Base-by-base conservation (phyloP, 2,888 invertebrate species). In the Scaptomyza polygonia region DNA sequence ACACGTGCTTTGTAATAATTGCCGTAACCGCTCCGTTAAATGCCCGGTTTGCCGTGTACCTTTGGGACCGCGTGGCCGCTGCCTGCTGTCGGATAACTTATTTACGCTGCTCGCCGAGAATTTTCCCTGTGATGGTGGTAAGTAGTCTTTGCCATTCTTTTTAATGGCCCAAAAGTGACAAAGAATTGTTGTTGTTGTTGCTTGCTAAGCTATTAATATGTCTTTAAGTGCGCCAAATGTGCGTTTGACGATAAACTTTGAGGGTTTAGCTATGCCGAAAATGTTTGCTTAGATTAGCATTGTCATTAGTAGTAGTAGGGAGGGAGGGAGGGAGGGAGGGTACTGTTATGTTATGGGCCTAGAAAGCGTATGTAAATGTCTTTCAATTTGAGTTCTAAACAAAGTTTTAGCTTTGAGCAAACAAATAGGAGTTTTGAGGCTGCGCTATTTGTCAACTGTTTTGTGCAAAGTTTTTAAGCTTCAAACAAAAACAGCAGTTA, bases 31-130 rank as follows among this genome's bases (percentile, higher is more conserved):
- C 64, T 91, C 92, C 27, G 90, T 91, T 52, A 91, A 91, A 75
- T 93, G 92, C 85, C 92, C 92, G 54, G 91, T 92, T 62, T 93
- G 92, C 79, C 91, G 92, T 45, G 92, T 92, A 67, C 89, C 91
- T 43, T 75, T 92, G 79, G 92, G 92, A 58, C 91, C 92, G 44
- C 86, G 92, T 57, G 92, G 92, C 61, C 90, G 92, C 71, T 92
- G 92, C 79, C 88, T 93, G 57, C 88, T 92, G 59, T 92, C 92
- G 67, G 92, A 93, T 88, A 92, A 92, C 89, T 89, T 92, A 82
- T 92, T 91, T 83, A 90, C 89, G 72, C 84, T 92, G 82, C 82
- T 91, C 62, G 91, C 90, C 44, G 91, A 91, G 81, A 91, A 88
- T 82, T 91, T 91, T 80, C 91, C 91, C 67, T 91, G 91, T 67